phyloP scores from a whole-genome alignment of 2,113 vertebrate genomes.

The Cromileptes altivelis region DNA sequence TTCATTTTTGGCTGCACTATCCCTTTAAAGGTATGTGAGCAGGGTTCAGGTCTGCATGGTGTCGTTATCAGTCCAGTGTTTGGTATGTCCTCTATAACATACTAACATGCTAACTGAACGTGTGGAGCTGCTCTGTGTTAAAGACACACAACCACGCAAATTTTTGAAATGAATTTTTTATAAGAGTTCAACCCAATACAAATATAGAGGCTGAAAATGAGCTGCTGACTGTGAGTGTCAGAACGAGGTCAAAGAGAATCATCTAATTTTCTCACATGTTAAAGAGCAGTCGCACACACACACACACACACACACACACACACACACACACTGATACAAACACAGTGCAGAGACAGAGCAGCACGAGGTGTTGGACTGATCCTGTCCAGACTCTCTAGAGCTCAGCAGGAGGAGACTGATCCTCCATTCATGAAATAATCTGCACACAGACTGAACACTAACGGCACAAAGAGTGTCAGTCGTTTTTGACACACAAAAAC shows the following conservation, averaged over 20 bases:
- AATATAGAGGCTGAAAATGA: too few species aligned
- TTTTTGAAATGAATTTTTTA: not conserved
- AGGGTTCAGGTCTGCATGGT: not conserved
- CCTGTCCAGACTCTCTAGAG: constrained; percentile 39
- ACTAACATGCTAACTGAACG: not conserved
- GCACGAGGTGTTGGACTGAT: constrained; percentile 38
- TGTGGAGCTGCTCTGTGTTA: not conserved
- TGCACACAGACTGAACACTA: not conserved
- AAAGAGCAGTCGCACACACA: not conserved
- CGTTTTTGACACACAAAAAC: too few species aligned
- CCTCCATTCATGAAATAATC: constrained; percentile 11
- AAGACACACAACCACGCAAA: not conserved
- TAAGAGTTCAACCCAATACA: not conserved
- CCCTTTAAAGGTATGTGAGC: not conserved
- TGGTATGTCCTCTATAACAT: constrained; percentile 28
- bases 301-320: not conserved
- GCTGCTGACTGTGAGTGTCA: not conserved
- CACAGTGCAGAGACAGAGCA: not conserved
- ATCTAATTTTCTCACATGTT: not conserved
- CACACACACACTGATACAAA: not conserved
- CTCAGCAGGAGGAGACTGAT: not conserved
- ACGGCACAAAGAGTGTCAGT: not conserved
- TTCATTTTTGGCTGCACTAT: too few species aligned
- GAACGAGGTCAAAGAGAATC: not conserved
- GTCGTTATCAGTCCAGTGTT: constrained; percentile 31